These are phyloP conservation scores for Cyanistes caeruleus DNA, from an alignment of 2,113 vertebrate genomes.

Conservation along the genomic window DNA sequence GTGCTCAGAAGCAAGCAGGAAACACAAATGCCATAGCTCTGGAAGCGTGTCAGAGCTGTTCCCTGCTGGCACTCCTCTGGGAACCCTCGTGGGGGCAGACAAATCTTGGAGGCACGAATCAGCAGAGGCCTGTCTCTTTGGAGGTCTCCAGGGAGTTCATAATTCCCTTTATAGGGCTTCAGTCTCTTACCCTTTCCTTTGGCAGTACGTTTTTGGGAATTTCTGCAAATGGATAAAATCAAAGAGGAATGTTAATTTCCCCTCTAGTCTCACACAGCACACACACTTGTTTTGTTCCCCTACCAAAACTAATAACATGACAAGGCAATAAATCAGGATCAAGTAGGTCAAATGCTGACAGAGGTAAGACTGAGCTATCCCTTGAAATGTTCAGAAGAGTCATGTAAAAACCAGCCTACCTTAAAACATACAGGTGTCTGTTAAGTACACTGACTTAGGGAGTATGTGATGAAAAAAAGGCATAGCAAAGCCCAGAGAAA, in stretches of 20 bases:
- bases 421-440: not conserved
- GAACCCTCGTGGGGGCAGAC: fast-evolving
- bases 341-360: slow-evolving; percentile 25
- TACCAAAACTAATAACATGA: slow-evolving; percentile 42
- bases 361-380: not conserved
- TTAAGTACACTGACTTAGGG: not conserved
- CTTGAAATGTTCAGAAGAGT: not conserved
- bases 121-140: not conserved
- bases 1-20: not conserved
- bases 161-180: not conserved
- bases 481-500: not conserved
- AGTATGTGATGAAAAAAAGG: not conserved
- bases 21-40: not conserved
- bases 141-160: not conserved
- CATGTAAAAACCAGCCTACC: slow-evolving; percentile 11
- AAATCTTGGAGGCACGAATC: not conserved
- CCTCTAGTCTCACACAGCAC: not conserved
- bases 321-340: slow-evolving; percentile 66
- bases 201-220: not conserved
- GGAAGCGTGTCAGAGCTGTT: not conserved
- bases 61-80: not conserved
- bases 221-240: slow-evolving; percentile 18
- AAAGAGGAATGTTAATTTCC: slow-evolving; percentile 6
- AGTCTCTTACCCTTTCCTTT: not conserved
- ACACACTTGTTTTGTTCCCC: not conserved